Conservation (phyloP, 2,113 vertebrate genomes). For the Abramis brama region DNA sequence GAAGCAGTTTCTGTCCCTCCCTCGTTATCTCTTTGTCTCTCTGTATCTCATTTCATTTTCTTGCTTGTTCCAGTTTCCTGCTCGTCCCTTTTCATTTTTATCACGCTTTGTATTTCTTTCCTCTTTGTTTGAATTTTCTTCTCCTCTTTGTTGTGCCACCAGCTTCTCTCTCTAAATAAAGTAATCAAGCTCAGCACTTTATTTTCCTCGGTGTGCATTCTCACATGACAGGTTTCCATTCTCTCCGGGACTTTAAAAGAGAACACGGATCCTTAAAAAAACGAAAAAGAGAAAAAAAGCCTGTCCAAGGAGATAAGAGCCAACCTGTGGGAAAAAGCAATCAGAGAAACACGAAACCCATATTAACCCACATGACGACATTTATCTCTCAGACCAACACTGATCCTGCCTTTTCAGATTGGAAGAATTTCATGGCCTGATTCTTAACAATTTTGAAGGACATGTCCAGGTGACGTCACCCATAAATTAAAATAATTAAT, state of each 20-base stretch:
- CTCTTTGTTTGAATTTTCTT: conserved; percentile 17
- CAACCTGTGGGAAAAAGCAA: conserved; percentile 37
- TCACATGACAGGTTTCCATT: conserved; percentile 29
- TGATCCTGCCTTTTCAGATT: neutral
- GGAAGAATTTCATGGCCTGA: conserved; percentile 7
- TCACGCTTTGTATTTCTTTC: neutral
- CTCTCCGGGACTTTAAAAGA: conserved; percentile 24
- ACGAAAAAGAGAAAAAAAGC: neutral
- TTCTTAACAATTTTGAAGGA: neutral
- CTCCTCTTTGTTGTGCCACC: neutral
- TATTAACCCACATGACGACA: conserved; percentile 17
- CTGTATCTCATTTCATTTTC: conserved; percentile 24
- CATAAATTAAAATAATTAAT: neutral
- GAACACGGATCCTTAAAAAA: neutral
- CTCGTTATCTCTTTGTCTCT: conserved; percentile 10
- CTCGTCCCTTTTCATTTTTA: conserved; percentile 9
- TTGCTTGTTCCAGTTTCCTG: neutral
- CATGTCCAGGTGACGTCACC: neutral
- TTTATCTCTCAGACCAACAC: neutral
- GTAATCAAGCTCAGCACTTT: conserved; percentile 38
- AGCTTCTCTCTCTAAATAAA: conserved; percentile 41
- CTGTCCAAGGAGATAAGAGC: conserved; percentile 30
- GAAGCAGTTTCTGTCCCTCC: conserved; percentile 10
- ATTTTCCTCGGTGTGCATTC: conserved; percentile 38
- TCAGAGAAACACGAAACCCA: conserved; percentile 33